Base-by-base conservation (phyloP, 2,113 vertebrate species). In the Vimba vimba region DNA sequence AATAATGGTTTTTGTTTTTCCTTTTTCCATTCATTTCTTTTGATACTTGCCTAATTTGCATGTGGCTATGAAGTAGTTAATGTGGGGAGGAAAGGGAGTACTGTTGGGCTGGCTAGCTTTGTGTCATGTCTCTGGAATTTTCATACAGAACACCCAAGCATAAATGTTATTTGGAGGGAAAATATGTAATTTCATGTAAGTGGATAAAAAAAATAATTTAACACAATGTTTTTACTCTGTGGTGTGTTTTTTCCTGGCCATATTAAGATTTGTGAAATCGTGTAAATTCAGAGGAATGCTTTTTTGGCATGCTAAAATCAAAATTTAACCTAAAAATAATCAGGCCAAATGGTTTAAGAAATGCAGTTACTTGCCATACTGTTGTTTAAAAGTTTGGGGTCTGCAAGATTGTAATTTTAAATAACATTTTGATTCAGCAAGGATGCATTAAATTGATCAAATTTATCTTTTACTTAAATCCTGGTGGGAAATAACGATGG, bases 101-200 rank as follows among this genome's bases (percentile, higher is more conserved):
- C 89, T 91, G 90, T 88, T 73, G 90, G 92, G 92, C 88, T 90
- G 92, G 91, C 91, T 90, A 91, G 87, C 85, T 92, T 93, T 92
- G 88, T 90, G 87, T 90, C 88, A 88, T 89, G 89, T 89, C 52
- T 91, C 92, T 91, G 91, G 87, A 91, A 90, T 91, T 92, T 93
- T 91, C 89, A 91, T 87, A 89, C 75, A 68, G 83, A 87, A 86
- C 88, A 92, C 91, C 90, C 91, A 88, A 85, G 89, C 91, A 89
- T 94, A 91, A 86, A 90, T 93, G 92, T 90, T 91, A 89, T 90
- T 93, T 93, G 93, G 93, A 87, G 89, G 89, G 89, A 85, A 82
- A 90, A 91, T 91, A 91, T 94, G 93, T 94, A 92, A 91, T 94
- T 94, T 94, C 94, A 93, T 95, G 93, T 92, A 93, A 92, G 91